Conservation (phyloP, 2,797 vertebrate species). For the Melanotaenia nigrans region DNA sequence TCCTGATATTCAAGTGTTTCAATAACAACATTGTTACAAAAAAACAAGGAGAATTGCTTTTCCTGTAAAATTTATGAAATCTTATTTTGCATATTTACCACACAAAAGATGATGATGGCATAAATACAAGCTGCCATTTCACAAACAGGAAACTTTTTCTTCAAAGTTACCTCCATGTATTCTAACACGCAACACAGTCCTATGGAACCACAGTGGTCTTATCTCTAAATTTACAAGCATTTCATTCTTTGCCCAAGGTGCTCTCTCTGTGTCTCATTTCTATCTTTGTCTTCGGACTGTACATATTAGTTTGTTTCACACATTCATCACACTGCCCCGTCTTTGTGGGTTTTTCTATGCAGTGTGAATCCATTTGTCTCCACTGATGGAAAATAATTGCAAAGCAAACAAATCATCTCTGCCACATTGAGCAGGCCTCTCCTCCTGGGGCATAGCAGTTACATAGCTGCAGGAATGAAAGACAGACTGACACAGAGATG, state of each 20-base stretch:
- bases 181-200: conserved; percentile 5
- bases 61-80: too few species aligned
- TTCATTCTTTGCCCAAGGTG: conserved; percentile 25
- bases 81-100: not conserved
- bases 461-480: conserved; percentile 71
- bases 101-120: not conserved
- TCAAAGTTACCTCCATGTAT: conserved; percentile 7
- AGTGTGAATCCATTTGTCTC: conserved; percentile 95
- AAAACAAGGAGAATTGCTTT: not conserved
- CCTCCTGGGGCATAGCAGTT: conserved; percentile 82
- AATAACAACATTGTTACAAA: not conserved
- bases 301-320: conserved; percentile 56
- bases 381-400: conserved; percentile 96
- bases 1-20: not conserved
- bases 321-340: conserved; percentile 59
- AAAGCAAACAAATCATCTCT: conserved; percentile 97
- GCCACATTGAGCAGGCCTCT: conserved; percentile 90
- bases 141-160: conserved; percentile 3
- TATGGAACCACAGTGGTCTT: too few species aligned
- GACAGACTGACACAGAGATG: conserved; percentile 48
- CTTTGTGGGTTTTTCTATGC: conserved; percentile 87
- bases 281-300: conserved; percentile 46
- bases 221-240: conserved; percentile 6
- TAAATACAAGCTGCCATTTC: not conserved
- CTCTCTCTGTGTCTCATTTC: conserved; percentile 36